phyloP scores from a whole-genome alignment of 2,797 vertebrate genomes.

The Atherinosoma microstoma region DNA sequence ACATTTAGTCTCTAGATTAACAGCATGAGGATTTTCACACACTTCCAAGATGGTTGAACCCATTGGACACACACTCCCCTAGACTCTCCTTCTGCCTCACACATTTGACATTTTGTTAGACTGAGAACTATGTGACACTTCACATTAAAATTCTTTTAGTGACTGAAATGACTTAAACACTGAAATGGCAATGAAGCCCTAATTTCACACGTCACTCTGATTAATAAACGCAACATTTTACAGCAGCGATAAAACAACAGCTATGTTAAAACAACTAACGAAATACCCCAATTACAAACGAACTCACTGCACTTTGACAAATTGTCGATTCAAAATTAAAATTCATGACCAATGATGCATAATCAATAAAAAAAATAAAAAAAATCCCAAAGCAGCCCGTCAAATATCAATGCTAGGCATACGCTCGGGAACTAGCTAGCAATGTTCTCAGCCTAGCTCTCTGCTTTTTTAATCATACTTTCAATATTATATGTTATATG shows the following conservation, averaged over 20 bases:
- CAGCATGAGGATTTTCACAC: conserved; percentile 46
- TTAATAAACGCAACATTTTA: conserved; percentile 65
- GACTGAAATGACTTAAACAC: conserved; percentile 71
- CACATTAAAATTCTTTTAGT: conserved; percentile 68
- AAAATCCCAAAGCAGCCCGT: neutral
- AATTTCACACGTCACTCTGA: conserved; percentile 52
- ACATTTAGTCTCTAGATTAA: conserved; percentile 47
- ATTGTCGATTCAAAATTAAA: neutral
- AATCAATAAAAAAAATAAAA: conserved; percentile 1
- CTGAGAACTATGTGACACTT: conserved; percentile 67
- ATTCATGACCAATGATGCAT: neutral
- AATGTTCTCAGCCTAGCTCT: conserved; percentile 1
- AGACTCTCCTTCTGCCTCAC: conserved; percentile 38
- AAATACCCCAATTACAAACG: conserved; percentile 18
- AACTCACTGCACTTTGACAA: conserved; percentile 36
- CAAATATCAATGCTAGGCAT: conserved; percentile 13
- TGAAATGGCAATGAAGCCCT: conserved; percentile 60
- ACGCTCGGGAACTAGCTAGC: neutral
- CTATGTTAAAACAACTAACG: conserved; percentile 43
- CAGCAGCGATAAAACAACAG: conserved; percentile 44
- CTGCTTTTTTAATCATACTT: conserved; percentile 6
- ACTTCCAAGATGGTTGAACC: conserved; percentile 41
- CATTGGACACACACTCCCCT: neutral
- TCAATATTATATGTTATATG: too few species aligned
- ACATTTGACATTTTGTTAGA: conserved; percentile 56